Evolutionary conservation across 2,113 vertebrate species (phyloP).

Genomic region (Carassius auratus): DNA sequence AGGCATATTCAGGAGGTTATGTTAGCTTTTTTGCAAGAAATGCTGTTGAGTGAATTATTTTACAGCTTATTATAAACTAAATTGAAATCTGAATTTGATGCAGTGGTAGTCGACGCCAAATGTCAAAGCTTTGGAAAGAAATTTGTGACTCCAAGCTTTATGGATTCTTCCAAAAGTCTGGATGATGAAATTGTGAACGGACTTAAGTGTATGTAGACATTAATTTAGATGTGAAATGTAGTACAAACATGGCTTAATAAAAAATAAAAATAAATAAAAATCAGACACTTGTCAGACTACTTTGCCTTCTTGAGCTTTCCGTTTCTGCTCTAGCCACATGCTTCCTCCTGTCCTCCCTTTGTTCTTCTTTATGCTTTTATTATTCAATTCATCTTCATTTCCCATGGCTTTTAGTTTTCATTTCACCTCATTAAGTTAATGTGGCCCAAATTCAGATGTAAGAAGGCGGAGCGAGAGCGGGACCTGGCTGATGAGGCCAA

Average conservation of each 20-base stretch:
- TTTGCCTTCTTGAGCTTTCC: conserved; percentile 76
- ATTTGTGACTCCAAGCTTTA: conserved; percentile 9
- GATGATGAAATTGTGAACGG: conserved; percentile 51
- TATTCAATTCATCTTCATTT: conserved; percentile 62
- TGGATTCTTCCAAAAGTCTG: conserved; percentile 35
- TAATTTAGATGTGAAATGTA: conserved; percentile 93
- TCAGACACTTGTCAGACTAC: conserved; percentile 79
- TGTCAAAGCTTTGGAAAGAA: conserved; percentile 23
- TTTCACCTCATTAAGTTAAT: conserved; percentile 84
- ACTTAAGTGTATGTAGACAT: conserved; percentile 83
- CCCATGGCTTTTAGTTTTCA: conserved; percentile 76
- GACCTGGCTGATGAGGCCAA: conserved; percentile 88
- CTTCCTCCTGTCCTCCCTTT: conserved; percentile 18
- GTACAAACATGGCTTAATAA: conserved; percentile 88
- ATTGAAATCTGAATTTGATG: conserved; percentile 13
- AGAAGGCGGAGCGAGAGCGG: conserved; percentile 84
- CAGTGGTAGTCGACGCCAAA: conserved; percentile 30
- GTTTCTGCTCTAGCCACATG: conserved; percentile 32
- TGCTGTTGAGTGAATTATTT: conserved; percentile 40
- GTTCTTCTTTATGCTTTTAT: conserved; percentile 21
- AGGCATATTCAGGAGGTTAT: conserved; percentile 42
- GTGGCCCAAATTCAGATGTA: conserved; percentile 93
- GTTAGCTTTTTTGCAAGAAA: conserved; percentile 29
- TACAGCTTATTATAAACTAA: background rate
- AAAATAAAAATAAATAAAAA: conserved; percentile 55